Percentiles rank a stretch among this genome's conserved stretches.
Evolutionary conservation across 2,113 vertebrate species (phyloP).

Genomic region (Macrotis lagotis): DNA sequence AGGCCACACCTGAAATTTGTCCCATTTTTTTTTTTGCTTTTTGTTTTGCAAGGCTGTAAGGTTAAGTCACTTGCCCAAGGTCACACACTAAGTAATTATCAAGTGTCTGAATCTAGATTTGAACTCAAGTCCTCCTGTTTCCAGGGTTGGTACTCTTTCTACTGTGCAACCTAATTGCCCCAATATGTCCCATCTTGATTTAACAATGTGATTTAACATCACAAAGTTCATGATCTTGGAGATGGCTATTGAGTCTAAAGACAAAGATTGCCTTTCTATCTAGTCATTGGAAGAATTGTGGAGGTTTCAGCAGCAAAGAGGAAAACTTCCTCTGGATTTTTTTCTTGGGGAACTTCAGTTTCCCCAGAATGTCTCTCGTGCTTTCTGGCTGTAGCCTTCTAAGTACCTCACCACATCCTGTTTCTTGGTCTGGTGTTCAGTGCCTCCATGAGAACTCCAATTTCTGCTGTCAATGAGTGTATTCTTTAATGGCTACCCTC

Average conservation of each 20-base stretch:
- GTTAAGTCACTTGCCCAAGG: no score
- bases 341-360: not conserved
- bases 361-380: not conserved
- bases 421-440: not conserved
- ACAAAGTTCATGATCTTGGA: not conserved
- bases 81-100: no score
- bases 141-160: no score
- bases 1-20: no score
- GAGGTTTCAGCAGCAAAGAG: not conserved
- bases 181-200: not conserved
- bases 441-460: not conserved
- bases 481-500: not conserved
- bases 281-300: not conserved
- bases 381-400: not conserved
- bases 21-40: no score
- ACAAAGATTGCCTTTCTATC: not conserved
- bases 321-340: not conserved
- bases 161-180: no score
- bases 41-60: no score
- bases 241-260: not conserved
- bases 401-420: no score
- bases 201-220: not conserved
- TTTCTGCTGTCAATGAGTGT: not conserved
- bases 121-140: no score
- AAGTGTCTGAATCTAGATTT: no score